These are phyloP conservation scores for Gallinago stenura DNA, from an alignment of 2,797 vertebrate genomes.

Conservation along the genomic window DNA sequence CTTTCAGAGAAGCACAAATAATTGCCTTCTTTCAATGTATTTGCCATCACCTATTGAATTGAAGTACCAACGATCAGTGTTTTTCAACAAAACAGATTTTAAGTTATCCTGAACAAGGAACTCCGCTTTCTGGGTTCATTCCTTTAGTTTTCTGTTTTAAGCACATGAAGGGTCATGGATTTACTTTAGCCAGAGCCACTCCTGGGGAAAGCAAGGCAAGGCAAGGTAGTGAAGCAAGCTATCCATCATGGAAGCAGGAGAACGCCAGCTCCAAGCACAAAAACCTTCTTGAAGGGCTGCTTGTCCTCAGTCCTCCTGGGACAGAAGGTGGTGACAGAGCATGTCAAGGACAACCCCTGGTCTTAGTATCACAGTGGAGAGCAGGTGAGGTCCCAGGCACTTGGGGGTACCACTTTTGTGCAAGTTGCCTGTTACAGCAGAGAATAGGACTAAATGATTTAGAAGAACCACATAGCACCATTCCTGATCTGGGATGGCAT, in stretches of 20 bases:
- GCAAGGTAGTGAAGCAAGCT: background rate
- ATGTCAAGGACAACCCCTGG: background rate
- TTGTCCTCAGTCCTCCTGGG: background rate
- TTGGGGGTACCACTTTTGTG: background rate
- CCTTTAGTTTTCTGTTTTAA: background rate
- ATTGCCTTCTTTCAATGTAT: background rate
- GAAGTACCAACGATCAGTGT: background rate
- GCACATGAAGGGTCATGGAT: background rate
- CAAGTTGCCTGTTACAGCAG: background rate
- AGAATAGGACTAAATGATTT: background rate
- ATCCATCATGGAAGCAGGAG: background rate
- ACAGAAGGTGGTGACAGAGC: background rate
- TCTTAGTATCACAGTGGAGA: background rate
- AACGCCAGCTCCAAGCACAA: background rate
- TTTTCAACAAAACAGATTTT: background rate
- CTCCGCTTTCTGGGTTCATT: background rate
- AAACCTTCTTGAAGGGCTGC: background rate
- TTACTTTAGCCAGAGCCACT: background rate
- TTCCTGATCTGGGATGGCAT: background rate
- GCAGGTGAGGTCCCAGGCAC: background rate
- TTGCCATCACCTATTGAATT: background rate
- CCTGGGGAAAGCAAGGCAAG: background rate
- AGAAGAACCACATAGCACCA: background rate
- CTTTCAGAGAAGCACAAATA: background rate
- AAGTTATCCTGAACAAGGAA: background rate